These are phyloP conservation scores for Mythimna albipuncta DNA, from an alignment of 2,888 invertebrate genomes.

Conservation along the genomic window DNA sequence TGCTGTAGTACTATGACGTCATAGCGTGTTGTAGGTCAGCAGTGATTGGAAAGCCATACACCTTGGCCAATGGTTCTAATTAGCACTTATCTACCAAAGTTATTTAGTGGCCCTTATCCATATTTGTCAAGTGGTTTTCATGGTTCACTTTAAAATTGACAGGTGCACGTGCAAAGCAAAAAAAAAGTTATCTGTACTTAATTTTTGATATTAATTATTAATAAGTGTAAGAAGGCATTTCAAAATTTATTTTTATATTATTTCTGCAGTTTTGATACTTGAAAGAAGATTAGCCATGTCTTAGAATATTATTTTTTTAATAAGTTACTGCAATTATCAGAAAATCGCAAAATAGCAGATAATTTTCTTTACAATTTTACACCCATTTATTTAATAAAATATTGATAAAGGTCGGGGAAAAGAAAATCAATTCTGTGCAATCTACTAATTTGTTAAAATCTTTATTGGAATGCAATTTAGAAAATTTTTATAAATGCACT, in stretches of 20 bases:
- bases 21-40: constrained; percentile 53
- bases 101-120: constrained; percentile 36
- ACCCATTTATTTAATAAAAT: too few relatives aligned
- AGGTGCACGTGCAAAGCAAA: too few relatives aligned
- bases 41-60: constrained; percentile 56
- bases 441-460: constrained; percentile 50
- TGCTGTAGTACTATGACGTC: constrained; percentile 36
- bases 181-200: too few relatives aligned
- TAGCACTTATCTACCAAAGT: constrained; percentile 28
- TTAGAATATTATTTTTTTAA: too few relatives aligned
- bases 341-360: too few relatives aligned
- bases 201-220: too few relatives aligned
- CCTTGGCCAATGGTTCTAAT: constrained; percentile 46
- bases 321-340: too few relatives aligned
- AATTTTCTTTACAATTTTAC: too few relatives aligned
- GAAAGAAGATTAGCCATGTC: too few relatives aligned
- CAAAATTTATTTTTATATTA: too few relatives aligned
- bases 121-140: constrained; percentile 7
- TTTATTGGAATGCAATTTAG: constrained; percentile 61
- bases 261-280: too few relatives aligned
- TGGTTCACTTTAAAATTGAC: neutral
- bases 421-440: constrained; percentile 41
- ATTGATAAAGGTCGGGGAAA: constrained; percentile 13
- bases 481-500: constrained; percentile 32
- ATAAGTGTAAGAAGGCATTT: too few relatives aligned